Base-by-base conservation (phyloP, 2,888 invertebrate genomes). In the Sialis fuliginosa region DNA sequence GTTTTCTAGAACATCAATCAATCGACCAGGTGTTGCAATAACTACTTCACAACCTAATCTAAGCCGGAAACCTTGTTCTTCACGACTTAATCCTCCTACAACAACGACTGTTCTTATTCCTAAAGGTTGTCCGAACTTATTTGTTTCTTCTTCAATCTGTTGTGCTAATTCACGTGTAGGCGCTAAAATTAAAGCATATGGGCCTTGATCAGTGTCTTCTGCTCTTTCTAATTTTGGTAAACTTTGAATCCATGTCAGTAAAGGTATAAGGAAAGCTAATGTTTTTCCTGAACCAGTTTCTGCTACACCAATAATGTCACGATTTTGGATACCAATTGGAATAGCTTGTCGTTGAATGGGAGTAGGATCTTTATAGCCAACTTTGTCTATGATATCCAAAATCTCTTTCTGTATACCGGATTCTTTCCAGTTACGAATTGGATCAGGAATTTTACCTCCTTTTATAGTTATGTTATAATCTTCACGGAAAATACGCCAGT, bases 241-340 rank as follows among this genome's bases (percentile, higher is more conserved):
- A 32, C 91, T 90, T 58, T 93, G 93, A 60, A 99, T 97, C 98
- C 98, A 99, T 34, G 91, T 84, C 2, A 99, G 70, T 41, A 99
- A 66, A 1, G 98, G 98, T 62, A 99, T 91, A 6, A 99, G 78
- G 67, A 98, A 99, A 5, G 98, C 98, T 39, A 96, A 72, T 0
- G 98, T 99, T 74, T 99, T 99, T 65, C 98, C 98, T 42, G 91
- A 91, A 60, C 98, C 98, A 50, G 98, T 98, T 70, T 98, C 98
- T 40, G 98, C 97, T 10, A 98, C 96, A 63, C 98, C 98, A 60
- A 99, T 99, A 55, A 99, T 96, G 62, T 99, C 90, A 44, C 90
- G 72, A 64, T 91, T 91, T 64, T 90, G 85, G 58, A 88, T 68
- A 35, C 98, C 98, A 63, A 99, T 98, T 0, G 98, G 97, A 61